A percentile compares a stretch with the other conserved stretches of the same genome.
Evolutionary conservation across 1,140 invertebrate species (phyloP).

Genomic region (Hesperophylax magnus): DNA sequence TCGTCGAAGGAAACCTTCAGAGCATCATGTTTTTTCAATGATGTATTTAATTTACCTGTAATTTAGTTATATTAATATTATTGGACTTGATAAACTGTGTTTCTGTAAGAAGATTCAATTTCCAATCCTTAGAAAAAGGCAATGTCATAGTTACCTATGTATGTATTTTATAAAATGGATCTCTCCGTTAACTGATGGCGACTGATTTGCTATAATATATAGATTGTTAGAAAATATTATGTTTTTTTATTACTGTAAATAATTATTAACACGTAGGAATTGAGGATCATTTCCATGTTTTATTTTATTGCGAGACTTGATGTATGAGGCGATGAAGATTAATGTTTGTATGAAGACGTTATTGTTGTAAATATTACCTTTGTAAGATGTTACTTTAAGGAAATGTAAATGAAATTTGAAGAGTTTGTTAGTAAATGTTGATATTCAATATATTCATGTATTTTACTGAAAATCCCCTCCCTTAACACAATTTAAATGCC

Average conservation of each 20-base stretch:
- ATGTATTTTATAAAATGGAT: constrained; percentile 5
- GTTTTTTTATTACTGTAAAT: not conserved
- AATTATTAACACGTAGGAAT: not conserved
- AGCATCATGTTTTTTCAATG: too few species aligned
- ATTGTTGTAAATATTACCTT: not conserved
- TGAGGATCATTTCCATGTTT: not conserved
- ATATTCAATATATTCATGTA: not conserved
- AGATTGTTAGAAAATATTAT: not conserved
- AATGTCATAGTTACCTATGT: not conserved
- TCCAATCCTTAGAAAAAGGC: too few species aligned
- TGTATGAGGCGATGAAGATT: too few species aligned
- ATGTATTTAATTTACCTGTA: too few species aligned
- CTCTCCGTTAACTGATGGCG: constrained; percentile 1
- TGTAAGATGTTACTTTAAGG: not conserved
- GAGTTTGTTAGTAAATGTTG: constrained; percentile 16
- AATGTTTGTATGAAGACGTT: not conserved
- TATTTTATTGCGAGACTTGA: too few species aligned
- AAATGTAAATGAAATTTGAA: not conserved
- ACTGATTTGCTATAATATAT: not conserved
- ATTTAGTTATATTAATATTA: too few species aligned
- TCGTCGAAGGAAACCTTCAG: too few species aligned
- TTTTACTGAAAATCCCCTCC: not conserved
- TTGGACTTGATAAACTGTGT: too few species aligned
- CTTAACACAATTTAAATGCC: not conserved
- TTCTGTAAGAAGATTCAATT: too few species aligned